These are phyloP conservation scores for Argyrosomus regius DNA, from an alignment of 2,797 vertebrate species.

Conservation along the genomic window DNA sequence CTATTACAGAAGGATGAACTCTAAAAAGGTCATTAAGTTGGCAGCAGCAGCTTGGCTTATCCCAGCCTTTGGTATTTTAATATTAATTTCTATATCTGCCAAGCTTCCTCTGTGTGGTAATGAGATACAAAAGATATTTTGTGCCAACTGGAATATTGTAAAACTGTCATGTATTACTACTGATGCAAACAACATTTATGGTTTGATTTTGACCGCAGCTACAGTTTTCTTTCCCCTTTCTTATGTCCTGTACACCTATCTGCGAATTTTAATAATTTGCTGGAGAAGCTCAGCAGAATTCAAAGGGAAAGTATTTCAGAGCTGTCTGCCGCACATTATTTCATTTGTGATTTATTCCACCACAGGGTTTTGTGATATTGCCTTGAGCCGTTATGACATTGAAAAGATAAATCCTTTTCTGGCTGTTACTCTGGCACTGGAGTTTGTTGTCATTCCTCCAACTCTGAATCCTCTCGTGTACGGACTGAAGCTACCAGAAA, in stretches of 20 bases:
- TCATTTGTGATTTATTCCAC: slow-evolving; percentile 65
- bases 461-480: slow-evolving; percentile 77
- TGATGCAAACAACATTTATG: slow-evolving; percentile 39
- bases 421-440: slow-evolving; percentile 71
- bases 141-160: slow-evolving; percentile 70
- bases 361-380: slow-evolving; percentile 54
- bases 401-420: slow-evolving; percentile 59
- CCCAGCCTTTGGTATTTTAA: slow-evolving; percentile 26
- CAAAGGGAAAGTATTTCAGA: slow-evolving; percentile 65
- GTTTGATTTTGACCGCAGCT: slow-evolving; percentile 27
- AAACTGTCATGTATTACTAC: slow-evolving; percentile 68
- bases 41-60: slow-evolving; percentile 36
- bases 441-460: slow-evolving; percentile 76
- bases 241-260: slow-evolving; percentile 68
- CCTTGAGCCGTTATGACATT: slow-evolving; percentile 53
- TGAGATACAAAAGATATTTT: slow-evolving; percentile 66
- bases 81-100: slow-evolving; percentile 12
- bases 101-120: slow-evolving; percentile 70
- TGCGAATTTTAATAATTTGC: slow-evolving; percentile 55
- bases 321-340: slow-evolving; percentile 66
- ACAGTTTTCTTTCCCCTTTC: slow-evolving; percentile 45
- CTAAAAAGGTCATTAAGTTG: slow-evolving; percentile 41
- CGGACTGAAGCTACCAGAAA: slow-evolving; percentile 71
- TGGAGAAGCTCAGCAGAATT: slow-evolving; percentile 59
- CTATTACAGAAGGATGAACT: slow-evolving; percentile 67